Percentiles rank a stretch among this genome's conserved stretches.
Evolutionary conservation across 2,888 invertebrate species (phyloP).

Genomic region (Drosophila lutescens): DNA sequence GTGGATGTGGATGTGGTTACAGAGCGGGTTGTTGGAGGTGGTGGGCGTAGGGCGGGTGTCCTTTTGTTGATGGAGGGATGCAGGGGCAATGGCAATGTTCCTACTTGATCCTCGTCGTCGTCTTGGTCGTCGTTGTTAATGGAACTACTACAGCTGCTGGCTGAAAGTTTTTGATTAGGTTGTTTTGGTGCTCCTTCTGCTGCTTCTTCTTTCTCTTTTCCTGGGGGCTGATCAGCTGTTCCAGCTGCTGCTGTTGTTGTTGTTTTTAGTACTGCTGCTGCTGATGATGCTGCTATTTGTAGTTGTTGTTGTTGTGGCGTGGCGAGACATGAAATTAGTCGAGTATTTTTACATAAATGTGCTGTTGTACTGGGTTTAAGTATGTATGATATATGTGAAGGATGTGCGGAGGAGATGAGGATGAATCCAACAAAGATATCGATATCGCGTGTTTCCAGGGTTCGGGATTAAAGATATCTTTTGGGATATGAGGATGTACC

Average conservation of each 20-base stretch:
- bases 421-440: slow-evolving; percentile 8
- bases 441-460: not conserved
- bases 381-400: not conserved
- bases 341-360: slow-evolving; percentile 54
- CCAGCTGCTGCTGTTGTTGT: slow-evolving; percentile 45
- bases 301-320: slow-evolving; percentile 46
- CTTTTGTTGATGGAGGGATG: slow-evolving; percentile 10
- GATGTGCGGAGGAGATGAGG: slow-evolving; percentile 13
- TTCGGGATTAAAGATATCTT: not conserved
- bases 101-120: slow-evolving; percentile 29
- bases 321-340: slow-evolving; percentile 65
- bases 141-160: slow-evolving; percentile 39
- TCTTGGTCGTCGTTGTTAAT: slow-evolving; percentile 5
- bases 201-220: slow-evolving; percentile 16
- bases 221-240: slow-evolving; percentile 3
- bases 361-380: slow-evolving; percentile 37
- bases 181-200: slow-evolving; percentile 44
- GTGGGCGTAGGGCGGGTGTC: slow-evolving; percentile 18
- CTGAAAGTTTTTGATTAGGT: slow-evolving; percentile 68
- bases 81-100: slow-evolving; percentile 35
- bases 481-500: not conserved
- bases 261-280: slow-evolving; percentile 46
- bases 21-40: not conserved
- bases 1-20: slow-evolving; percentile 4
- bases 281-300: slow-evolving; percentile 37